Evolutionary conservation across 2,113 vertebrate species (phyloP), one percentile per base, ranked within the genome.

Genomic region (Pseudopodoces humilis): DNA sequence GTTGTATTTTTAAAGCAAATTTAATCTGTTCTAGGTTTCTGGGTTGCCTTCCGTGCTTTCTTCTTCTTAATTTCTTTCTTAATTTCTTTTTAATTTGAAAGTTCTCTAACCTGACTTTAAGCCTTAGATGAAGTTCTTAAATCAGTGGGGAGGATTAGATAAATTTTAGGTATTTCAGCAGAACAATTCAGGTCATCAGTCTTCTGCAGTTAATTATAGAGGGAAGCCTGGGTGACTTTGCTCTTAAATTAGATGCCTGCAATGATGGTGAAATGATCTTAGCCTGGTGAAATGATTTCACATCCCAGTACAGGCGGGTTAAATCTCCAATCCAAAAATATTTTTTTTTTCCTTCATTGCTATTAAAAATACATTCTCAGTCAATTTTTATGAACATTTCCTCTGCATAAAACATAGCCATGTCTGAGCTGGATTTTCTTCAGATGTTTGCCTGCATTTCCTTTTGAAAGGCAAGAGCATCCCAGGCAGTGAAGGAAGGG

Each of bases 241-340:
- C 74, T 91, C 47, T 94, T 90, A 90, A 93, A 96, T 95, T 94
- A 96, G 86, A 56, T 86, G 47, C 58, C 72, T 92, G 6, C 39
- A 75, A 1, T 2, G 35, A 52, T 47, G 27, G 72, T 90, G 92
- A 83, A 93, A 84, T 78, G 80, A 65, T 69, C 50, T 81, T 65
- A 81, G n/a, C 23, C 50, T 49, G 44, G 44, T 44, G 30, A 71
- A 94, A 78, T 71, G 19, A 91, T 80, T 92, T 90, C 70, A 81
- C 50, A 77, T 88, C 55, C 19, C 44, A n/a, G 23, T 77, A 25
- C 41, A 59, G 25, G 13, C 0, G 0, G 20, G 17, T 74, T 85
- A 88, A 69, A 52, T 78, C 39, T 74, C 39, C 78, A 80, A 55
- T 69, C 58, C 11, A 91, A 60, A 44, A 44, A 63, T 20, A 18